Percentiles rank a stretch among this genome's conserved stretches.
These are phyloP conservation scores for Melierax canorus DNA, from an alignment of 2,113 vertebrate species.

Conservation along the genomic window DNA sequence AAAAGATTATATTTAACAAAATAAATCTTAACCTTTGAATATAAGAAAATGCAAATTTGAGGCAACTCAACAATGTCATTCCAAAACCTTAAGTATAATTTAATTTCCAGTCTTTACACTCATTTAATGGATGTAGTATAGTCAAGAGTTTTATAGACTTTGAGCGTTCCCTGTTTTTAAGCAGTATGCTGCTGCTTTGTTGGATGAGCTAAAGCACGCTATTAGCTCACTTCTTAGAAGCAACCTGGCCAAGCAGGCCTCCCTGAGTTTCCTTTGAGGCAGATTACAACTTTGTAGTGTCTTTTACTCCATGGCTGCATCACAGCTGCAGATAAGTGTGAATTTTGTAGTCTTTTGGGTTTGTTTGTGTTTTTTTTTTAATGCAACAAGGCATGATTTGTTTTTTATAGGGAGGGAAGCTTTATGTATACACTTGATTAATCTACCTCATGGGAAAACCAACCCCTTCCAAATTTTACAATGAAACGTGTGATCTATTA, in stretches of 20 bases:
- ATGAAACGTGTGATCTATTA: background rate
- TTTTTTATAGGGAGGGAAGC: background rate
- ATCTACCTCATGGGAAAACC: background rate
- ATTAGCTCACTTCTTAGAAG: background rate
- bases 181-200: background rate
- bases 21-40: background rate
- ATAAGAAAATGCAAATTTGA: background rate
- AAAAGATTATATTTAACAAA: background rate
- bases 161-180: background rate
- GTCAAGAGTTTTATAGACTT: background rate
- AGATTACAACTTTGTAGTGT: background rate
- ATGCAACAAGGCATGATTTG: background rate
- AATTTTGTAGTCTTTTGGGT: background rate
- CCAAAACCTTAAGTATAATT: background rate
- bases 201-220: background rate
- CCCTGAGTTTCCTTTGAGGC: background rate
- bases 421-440: background rate
- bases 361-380: background rate
- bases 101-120: background rate
- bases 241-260: background rate
- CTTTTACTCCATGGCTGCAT: background rate
- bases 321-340: background rate
- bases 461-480: background rate
- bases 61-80: background rate
- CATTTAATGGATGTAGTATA: background rate